phyloP scores from a whole-genome alignment of 2,888 invertebrate species.

The Parthenolecanium corni region DNA sequence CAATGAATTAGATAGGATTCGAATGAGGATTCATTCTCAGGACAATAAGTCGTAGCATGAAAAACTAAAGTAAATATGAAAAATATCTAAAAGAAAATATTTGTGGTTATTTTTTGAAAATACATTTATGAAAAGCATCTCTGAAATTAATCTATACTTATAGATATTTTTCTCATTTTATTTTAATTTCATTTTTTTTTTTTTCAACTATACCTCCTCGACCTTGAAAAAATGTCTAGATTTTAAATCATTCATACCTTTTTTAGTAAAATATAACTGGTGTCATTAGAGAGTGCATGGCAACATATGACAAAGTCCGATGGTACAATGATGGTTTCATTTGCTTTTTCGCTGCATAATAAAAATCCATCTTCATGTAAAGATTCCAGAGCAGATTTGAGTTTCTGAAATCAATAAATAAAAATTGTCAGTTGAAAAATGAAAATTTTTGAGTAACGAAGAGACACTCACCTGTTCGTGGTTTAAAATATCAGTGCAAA shows the following conservation, averaged over 20 bases:
- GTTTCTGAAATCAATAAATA: constrained; percentile 5
- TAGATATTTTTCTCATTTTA: no score
- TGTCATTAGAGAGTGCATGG: background rate
- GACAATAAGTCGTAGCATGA: background rate
- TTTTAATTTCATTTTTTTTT: no score
- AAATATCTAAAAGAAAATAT: no score
- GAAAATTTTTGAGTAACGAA: background rate
- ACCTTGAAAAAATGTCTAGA: no score
- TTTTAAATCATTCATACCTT: background rate
- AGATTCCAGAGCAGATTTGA: background rate
- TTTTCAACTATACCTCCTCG: no score
- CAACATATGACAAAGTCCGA: background rate
- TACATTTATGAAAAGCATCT: no score
- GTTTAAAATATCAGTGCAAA: constrained; percentile 2
- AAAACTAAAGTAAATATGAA: no score
- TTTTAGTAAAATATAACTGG: background rate
- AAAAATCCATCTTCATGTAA: constrained; percentile 7
- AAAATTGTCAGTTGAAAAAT: background rate
- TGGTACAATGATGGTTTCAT: background rate
- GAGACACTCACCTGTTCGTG: background rate
- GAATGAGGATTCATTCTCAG: background rate
- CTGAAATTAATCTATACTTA: no score
- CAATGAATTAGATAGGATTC: no score
- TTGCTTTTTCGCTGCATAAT: background rate
- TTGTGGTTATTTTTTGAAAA: no score